phyloP scores from a whole-genome alignment of 1,140 invertebrate genomes.

The Formica selysi region DNA sequence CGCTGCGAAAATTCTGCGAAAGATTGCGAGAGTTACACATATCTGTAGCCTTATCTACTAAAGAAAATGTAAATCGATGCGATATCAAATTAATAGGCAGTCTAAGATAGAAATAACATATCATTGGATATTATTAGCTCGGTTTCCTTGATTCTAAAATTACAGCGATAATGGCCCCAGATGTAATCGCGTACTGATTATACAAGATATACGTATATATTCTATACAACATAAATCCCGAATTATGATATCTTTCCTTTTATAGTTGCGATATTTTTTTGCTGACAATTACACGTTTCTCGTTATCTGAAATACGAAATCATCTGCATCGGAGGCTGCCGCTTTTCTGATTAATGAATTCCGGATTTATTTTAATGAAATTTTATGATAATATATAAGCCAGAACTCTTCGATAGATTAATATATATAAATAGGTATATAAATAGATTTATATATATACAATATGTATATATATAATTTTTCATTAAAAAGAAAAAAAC shows the following conservation, averaged over 20 bases:
- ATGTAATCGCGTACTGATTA: neutral
- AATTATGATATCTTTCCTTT: conserved; percentile 32
- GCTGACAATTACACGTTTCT: conserved; percentile 1
- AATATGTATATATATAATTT: no score
- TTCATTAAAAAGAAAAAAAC: no score
- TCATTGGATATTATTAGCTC: conserved; percentile 45
- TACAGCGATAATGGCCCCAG: conserved; percentile 18
- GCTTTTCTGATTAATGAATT: conserved; percentile 26
- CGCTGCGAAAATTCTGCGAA: neutral
- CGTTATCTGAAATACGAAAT: neutral
- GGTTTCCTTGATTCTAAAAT: conserved; percentile 58
- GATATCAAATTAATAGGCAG: conserved; percentile 45
- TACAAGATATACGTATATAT: neutral
- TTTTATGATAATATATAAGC: neutral
- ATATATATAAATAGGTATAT: no score
- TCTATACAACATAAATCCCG: neutral
- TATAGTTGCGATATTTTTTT: conserved; percentile 9
- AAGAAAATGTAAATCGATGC: conserved; percentile 42
- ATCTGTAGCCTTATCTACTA: conserved; percentile 34
- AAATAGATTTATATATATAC: no score
- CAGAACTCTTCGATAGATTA: no score
- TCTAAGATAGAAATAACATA: conserved; percentile 52
- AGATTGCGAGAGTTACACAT: neutral
- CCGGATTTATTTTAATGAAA: neutral
- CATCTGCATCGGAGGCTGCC: neutral